Evolutionary conservation across 2,113 vertebrate species (phyloP).

Genomic region (Meles meles): DNA sequence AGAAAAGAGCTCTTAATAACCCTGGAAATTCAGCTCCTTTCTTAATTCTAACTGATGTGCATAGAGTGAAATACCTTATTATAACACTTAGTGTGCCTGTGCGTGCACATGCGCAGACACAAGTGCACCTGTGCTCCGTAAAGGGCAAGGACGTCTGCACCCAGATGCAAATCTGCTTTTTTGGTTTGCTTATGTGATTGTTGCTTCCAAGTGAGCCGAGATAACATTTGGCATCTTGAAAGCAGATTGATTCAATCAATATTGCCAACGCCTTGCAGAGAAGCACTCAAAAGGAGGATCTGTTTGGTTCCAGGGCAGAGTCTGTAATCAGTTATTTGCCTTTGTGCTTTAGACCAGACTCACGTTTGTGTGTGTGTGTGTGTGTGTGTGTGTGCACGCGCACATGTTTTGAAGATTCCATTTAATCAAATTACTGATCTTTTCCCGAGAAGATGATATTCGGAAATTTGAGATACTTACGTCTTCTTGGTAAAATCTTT

Average conservation of each 20-base stretch:
- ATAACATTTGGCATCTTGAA: slow-evolving; percentile 17
- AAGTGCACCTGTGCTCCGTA: neutral
- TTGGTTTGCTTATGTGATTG: neutral
- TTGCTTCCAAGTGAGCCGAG: neutral
- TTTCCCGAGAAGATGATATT: neutral
- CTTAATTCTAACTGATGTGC: slow-evolving; percentile 38
- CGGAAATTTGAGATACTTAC: neutral
- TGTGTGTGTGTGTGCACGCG: neutral
- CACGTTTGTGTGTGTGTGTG: neutral
- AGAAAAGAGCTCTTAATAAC: slow-evolving; percentile 40
- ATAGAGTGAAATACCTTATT: neutral
- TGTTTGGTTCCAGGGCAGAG: neutral
- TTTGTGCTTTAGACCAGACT: neutral
- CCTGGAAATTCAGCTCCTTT: slow-evolving; percentile 14
- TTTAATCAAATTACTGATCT: slow-evolving; percentile 16
- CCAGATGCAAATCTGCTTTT: neutral
- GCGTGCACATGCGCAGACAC: accelerated
- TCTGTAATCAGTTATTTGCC: neutral
- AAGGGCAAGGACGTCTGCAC: neutral
- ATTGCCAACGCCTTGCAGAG: neutral
- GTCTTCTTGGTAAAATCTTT: neutral
- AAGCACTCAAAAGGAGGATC: neutral
- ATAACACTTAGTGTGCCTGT: neutral
- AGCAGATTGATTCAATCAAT: neutral
- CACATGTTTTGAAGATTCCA: neutral